Conservation (phyloP, 37 sponge, comb jelly and placozoan species). For the Ephydatia muelleri region DNA sequence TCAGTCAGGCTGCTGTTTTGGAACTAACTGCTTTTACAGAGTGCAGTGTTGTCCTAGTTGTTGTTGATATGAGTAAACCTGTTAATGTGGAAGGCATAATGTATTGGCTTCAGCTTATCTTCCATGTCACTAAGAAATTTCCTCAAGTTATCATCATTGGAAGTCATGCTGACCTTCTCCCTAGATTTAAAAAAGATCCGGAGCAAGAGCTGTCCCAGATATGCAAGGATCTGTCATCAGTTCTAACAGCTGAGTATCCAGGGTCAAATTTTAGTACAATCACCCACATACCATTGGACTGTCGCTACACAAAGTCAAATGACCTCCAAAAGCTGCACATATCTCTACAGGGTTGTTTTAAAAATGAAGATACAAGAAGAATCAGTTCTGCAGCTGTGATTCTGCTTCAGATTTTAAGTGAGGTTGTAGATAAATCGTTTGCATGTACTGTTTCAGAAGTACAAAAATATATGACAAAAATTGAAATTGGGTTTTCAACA, state of each 20-base stretch:
- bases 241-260: background rate
- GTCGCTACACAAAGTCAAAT: background rate
- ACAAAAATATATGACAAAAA: background rate
- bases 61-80: conserved; percentile 23
- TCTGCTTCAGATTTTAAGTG: background rate
- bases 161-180: conserved; percentile 19
- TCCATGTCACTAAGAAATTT: background rate
- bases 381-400: background rate
- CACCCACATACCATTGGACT: background rate
- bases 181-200: background rate
- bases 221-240: background rate
- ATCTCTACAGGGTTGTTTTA: background rate
- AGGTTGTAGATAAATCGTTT: background rate
- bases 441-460: background rate
- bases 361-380: background rate
- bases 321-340: background rate
- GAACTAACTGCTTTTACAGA: background rate
- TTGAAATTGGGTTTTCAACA: background rate
- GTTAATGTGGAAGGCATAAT: background rate
- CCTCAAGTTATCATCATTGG: conserved; percentile 16
- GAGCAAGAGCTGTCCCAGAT: background rate
- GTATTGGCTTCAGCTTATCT: conserved; percentile 38
- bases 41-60: conserved; percentile 28
- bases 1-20: conserved; percentile 31
- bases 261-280: background rate